Percentiles rank a stretch among this genome's conserved stretches.
Conservation (phyloP, 2,113 vertebrate species). For the Crotalus horridus region DNA sequence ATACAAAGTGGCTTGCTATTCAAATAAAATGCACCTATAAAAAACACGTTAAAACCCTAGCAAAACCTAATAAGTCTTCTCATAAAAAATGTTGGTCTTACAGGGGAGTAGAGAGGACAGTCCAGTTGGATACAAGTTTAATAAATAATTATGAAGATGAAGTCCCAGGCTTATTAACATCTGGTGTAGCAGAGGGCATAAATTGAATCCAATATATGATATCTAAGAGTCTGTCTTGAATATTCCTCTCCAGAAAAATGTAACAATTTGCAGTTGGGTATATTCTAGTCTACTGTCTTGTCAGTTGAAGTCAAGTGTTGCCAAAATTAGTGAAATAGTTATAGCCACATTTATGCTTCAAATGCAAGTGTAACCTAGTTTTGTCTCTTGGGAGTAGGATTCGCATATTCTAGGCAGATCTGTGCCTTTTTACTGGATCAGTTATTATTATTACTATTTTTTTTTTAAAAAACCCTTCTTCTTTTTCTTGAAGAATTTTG, state of each 20-base stretch:
- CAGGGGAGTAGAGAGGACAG: neutral
- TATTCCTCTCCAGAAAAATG: conserved; percentile 46
- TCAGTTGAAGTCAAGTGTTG: conserved; percentile 58
- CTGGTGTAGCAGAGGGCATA: neutral
- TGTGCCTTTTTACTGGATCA: conserved; percentile 21
- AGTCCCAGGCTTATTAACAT: neutral
- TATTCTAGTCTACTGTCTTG: conserved; percentile 62
- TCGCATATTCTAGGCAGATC: conserved; percentile 31
- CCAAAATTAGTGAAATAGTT: conserved; percentile 63
- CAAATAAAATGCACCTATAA: neutral
- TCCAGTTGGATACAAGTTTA: neutral
- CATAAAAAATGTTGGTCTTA: neutral
- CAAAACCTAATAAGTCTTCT: neutral
- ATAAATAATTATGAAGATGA: neutral
- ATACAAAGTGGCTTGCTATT: neutral
- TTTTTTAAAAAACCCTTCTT: neutral
- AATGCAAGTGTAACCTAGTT: neutral
- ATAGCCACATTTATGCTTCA: conserved; percentile 51
- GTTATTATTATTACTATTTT: neutral
- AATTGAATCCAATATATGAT: neutral
- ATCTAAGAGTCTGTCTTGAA: neutral
- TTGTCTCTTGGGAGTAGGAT: conserved; percentile 30
- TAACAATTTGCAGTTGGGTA: conserved; percentile 24
- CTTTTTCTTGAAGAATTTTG: neutral
- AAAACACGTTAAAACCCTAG: neutral